phyloP scores from a whole-genome alignment of 2,113 vertebrate genomes.

The Lagopus muta region DNA sequence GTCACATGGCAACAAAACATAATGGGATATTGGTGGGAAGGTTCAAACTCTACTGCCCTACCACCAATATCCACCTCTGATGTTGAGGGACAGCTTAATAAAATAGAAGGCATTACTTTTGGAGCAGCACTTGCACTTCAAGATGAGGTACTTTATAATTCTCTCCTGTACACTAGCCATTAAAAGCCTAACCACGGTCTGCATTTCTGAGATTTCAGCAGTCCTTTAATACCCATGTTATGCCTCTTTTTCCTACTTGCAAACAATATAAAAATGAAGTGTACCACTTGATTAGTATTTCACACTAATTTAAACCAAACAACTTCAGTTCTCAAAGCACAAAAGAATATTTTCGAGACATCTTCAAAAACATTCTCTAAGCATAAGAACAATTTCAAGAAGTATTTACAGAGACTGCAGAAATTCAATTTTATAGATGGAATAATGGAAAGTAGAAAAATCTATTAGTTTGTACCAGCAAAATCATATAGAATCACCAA shows the following conservation, averaged over 20 bases:
- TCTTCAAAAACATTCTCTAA: neutral
- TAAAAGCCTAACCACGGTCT: neutral
- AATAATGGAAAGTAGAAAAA: neutral
- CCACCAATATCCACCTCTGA: neutral
- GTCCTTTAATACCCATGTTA: neutral
- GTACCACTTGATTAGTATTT: neutral
- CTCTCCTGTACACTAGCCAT: neutral
- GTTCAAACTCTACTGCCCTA: no score
- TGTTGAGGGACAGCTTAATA: no score
- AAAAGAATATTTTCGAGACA: neutral
- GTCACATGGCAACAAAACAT: no score
- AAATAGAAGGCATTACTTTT: no score
- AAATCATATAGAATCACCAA: neutral
- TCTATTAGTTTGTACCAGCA: neutral
- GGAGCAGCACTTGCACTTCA: neutral
- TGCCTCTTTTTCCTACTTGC: neutral
- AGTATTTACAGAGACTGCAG: neutral
- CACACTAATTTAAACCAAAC: neutral
- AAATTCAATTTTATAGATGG: neutral
- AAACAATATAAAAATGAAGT: neutral
- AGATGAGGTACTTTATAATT: neutral
- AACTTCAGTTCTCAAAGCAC: neutral
- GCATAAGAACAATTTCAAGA: neutral
- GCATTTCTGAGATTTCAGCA: slow-evolving; percentile 2
- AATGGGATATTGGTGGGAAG: no score